Conservation (phyloP, 2,888 invertebrate species). For the Cerceris ruficornis region DNA sequence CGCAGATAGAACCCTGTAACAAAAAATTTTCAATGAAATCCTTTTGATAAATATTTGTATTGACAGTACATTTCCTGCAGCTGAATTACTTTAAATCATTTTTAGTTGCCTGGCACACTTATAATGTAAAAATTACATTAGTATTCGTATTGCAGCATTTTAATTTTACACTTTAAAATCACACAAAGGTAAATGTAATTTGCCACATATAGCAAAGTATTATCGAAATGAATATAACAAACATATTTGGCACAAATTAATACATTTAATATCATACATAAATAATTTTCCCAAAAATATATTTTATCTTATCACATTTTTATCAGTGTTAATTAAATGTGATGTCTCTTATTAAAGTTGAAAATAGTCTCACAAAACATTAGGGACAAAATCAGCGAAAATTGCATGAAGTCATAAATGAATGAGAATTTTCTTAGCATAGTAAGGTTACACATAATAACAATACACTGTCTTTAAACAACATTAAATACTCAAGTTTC, state of each 20-base stretch:
- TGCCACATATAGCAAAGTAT: neutral
- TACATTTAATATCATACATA: conserved; percentile 1
- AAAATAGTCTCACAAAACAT: conserved; percentile 1
- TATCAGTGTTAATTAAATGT: conserved; percentile 49
- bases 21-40: conserved; percentile 39
- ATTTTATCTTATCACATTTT: conserved; percentile 55
- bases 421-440: neutral
- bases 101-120: neutral
- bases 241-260: conserved; percentile 7
- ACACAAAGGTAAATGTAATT: neutral
- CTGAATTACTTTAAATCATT: too few relatives aligned
- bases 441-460: neutral
- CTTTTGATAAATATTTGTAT: too few relatives aligned
- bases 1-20: conserved; percentile 84
- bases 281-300: conserved; percentile 18
- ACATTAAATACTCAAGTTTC: too few relatives aligned
- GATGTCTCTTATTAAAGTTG: conserved; percentile 13
- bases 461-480: too few relatives aligned
- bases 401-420: neutral
- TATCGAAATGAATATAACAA: neutral
- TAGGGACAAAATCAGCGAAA: neutral
- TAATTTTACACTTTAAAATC: neutral
- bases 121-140: too few relatives aligned
- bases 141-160: too few relatives aligned
- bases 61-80: too few relatives aligned